Evolutionary conservation across 2,113 vertebrate species (phyloP).

Genomic region (Odontesthes bonariensis): DNA sequence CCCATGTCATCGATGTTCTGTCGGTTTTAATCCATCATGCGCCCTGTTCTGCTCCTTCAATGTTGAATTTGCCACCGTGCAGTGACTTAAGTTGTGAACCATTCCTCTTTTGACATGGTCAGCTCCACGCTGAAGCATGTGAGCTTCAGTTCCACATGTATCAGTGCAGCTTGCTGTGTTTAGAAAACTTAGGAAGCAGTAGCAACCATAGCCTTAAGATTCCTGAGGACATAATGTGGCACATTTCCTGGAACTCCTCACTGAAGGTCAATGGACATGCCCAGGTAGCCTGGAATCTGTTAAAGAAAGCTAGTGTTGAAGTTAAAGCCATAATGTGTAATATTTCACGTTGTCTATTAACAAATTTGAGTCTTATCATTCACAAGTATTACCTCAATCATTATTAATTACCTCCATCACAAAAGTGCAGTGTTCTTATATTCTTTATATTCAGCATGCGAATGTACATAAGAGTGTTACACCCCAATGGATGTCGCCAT

Average conservation of each 20-base stretch:
- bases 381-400: too few relatives aligned
- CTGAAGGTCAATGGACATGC: too few relatives aligned
- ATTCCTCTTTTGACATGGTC: conserved; percentile 41
- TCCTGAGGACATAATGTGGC: background rate
- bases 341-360: too few relatives aligned
- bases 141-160: background rate
- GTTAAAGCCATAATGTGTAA: too few relatives aligned
- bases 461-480: too few relatives aligned
- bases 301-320: too few relatives aligned
- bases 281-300: too few relatives aligned
- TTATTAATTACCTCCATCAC: too few relatives aligned
- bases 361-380: too few relatives aligned
- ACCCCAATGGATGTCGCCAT: too few relatives aligned
- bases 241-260: background rate
- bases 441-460: too few relatives aligned
- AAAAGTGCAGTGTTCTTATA: too few relatives aligned
- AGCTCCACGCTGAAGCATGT: background rate
- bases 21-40: conserved; percentile 25
- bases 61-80: conserved; percentile 30
- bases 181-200: background rate
- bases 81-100: conserved; percentile 22
- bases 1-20: conserved; percentile 46
- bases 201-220: background rate
- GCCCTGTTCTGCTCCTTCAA: conserved; percentile 5
- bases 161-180: background rate